Conservation (phyloP, 2,113 vertebrate genomes). For the Carassius gibelio region DNA sequence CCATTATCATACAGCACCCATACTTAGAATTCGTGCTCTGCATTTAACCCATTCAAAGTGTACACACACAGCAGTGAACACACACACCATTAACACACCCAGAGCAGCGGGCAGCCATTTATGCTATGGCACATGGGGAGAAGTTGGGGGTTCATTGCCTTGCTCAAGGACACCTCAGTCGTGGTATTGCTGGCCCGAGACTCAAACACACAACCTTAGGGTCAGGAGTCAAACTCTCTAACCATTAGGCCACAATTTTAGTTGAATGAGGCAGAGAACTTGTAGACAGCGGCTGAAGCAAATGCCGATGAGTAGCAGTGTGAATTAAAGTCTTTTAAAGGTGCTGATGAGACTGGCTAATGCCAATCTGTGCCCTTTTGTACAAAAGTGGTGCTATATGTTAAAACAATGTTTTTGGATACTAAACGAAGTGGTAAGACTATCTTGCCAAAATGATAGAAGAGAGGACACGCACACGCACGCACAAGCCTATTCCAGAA, state of each 20-base stretch:
- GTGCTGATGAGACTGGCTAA: not conserved
- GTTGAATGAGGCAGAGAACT: conserved; percentile 5
- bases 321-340: not conserved
- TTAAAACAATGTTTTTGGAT: conserved; percentile 11
- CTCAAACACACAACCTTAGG: too few species aligned
- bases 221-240: too few species aligned
- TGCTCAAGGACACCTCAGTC: too few species aligned
- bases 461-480: conserved; percentile 28
- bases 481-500: conserved; percentile 24
- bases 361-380: not conserved
- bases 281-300: not conserved
- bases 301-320: conserved; percentile 2
- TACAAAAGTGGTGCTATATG: not conserved
- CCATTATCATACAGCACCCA: too few species aligned
- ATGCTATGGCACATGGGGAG: too few species aligned
- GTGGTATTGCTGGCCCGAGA: too few species aligned
- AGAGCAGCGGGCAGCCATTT: not conserved
- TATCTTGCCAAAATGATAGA: not conserved
- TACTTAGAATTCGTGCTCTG: too few species aligned
- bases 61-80: too few species aligned
- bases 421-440: not conserved
- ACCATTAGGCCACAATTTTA: too few species aligned
- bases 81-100: too few species aligned
- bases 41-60: too few species aligned
- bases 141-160: too few species aligned